These are phyloP conservation scores for Tetrapedia diversipes DNA, from an alignment of 2,888 invertebrate genomes.

Conservation along the genomic window DNA sequence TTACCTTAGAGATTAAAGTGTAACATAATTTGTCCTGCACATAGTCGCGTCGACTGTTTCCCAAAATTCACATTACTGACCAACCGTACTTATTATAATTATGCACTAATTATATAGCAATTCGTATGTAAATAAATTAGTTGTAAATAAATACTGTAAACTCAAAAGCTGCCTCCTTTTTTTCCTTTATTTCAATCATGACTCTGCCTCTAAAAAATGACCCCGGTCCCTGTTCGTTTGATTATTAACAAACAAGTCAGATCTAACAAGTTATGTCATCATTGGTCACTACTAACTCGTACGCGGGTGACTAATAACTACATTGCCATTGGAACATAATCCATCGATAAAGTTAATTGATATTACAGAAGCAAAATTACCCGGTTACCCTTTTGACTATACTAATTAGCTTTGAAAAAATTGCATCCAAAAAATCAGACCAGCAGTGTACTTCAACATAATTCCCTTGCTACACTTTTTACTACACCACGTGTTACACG, in stretches of 20 bases:
- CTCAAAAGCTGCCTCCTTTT: too few relatives aligned
- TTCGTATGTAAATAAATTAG: conserved; percentile 32
- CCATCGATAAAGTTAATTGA: background rate
- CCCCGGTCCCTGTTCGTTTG: background rate
- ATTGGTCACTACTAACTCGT: background rate
- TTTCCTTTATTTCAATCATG: too few relatives aligned
- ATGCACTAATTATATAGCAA: conserved; percentile 21
- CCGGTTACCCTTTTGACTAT: too few relatives aligned
- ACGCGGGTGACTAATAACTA: background rate
- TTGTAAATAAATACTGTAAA: conserved; percentile 42
- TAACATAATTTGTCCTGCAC: conserved; percentile 16
- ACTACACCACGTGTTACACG: background rate
- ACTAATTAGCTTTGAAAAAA: background rate
- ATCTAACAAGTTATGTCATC: background rate
- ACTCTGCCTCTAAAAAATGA: too few relatives aligned
- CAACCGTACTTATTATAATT: conserved; percentile 18
- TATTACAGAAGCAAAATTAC: background rate
- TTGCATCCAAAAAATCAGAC: background rate
- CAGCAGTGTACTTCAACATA: background rate
- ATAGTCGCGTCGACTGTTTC: conserved; percentile 2
- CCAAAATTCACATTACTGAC: conserved; percentile 21
- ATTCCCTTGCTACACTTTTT: too few relatives aligned
- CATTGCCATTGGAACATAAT: background rate
- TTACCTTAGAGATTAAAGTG: conserved; percentile 7
- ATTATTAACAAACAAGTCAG: conserved; percentile 1